phyloP scores from a whole-genome alignment of 2,797 vertebrate species.

The Nannoperca obscura region DNA sequence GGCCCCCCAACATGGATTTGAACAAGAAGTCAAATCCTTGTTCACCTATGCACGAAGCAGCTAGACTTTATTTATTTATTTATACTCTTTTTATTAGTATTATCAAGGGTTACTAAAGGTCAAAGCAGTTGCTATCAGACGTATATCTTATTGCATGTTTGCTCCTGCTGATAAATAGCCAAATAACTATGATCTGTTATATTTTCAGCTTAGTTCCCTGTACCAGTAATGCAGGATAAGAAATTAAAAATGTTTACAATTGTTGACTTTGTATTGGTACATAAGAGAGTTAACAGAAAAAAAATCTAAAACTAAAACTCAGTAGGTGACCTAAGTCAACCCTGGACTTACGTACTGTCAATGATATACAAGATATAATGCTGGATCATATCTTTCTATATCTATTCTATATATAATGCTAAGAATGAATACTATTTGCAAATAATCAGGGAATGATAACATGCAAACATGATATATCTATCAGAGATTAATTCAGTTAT shows the following conservation, averaged over 20 bases:
- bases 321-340: neutral
- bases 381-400: too few relatives aligned
- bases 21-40: neutral
- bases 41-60: conserved; percentile 15
- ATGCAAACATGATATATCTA: neutral
- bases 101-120: neutral
- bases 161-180: conserved; percentile 20
- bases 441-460: neutral
- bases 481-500: conserved; percentile 8
- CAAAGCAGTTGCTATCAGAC: conserved; percentile 6
- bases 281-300: neutral
- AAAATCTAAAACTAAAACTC: neutral
- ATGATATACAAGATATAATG: too few relatives aligned
- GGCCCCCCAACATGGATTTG: neutral
- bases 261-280: neutral
- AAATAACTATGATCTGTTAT: conserved; percentile 12
- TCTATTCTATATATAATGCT: too few relatives aligned
- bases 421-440: neutral
- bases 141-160: neutral
- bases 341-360: too few relatives aligned
- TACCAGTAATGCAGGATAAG: neutral
- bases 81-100: neutral
- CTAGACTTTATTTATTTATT: neutral
- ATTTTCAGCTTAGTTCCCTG: conserved; percentile 5
- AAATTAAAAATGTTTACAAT: conserved; percentile 29